phyloP scores from a whole-genome alignment of 1,140 invertebrate genomes.

The Lepidotrigona ventralis region DNA sequence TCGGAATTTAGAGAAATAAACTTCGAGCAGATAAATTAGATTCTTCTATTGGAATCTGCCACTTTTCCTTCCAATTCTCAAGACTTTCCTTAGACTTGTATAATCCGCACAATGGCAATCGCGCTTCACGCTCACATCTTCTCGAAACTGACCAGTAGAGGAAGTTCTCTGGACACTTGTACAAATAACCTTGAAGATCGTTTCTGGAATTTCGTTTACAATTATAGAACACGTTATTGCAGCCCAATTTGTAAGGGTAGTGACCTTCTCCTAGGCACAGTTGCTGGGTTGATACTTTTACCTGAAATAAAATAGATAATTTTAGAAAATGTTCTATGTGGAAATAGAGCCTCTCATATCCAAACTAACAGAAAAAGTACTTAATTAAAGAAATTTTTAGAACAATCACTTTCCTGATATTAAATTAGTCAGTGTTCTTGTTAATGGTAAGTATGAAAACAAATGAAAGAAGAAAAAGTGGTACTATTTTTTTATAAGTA shows the following conservation, averaged over 20 bases:
- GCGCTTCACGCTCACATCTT: conserved; percentile 84
- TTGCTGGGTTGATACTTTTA: conserved; percentile 80
- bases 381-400: too few relatives aligned
- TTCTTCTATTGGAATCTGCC: conserved; percentile 73
- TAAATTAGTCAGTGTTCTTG: too few relatives aligned
- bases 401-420: too few relatives aligned
- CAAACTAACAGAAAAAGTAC: too few relatives aligned
- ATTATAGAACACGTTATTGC: conserved; percentile 87
- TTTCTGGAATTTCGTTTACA: conserved; percentile 81
- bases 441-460: too few relatives aligned
- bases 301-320: conserved; percentile 79
- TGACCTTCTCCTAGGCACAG: conserved; percentile 86
- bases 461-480: too few relatives aligned
- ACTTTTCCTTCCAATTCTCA: conserved; percentile 67
- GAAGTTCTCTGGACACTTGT: conserved; percentile 88
- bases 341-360: too few relatives aligned
- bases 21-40: conserved; percentile 73
- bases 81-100: conserved; percentile 57
- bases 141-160: conserved; percentile 88
- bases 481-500: too few relatives aligned
- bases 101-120: conserved; percentile 82
- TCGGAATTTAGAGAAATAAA: conserved; percentile 14
- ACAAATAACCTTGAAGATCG: conserved; percentile 85
- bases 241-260: conserved; percentile 84
- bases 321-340: neutral